Evolutionary conservation across 1,140 invertebrate species (phyloP), one percentile per base, ranked within the genome.

Genomic region (Hirudo medicinalis): DNA sequence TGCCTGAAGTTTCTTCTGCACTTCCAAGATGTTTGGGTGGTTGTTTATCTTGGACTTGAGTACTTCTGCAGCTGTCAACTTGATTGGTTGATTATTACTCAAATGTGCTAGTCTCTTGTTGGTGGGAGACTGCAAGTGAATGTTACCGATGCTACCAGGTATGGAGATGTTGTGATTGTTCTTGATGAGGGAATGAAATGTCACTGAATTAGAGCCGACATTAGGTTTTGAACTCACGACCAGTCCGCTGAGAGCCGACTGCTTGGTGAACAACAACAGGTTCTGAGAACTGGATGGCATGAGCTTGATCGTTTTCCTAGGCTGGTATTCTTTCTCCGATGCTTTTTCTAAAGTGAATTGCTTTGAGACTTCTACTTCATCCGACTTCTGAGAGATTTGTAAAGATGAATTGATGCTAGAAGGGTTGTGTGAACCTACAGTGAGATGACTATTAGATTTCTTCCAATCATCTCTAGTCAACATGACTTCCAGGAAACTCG

Each of bases 251-350:
- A 63, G 57, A 25, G 57, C 57, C 19, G 57, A 63, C 57, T 63
- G 22, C 15, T 32, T 63, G 29, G 57, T 63, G 57, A 25, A 63
- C 22, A 63, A 22, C 9, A 63, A 20, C 29, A 63, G 29, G 19
- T 63, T 63, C 57, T 63, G 57, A 22, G 57, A 63, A 22, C 22
- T 25, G 29, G 57, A 63, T 13, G 57, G 57, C 57, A 63, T 63
- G 22, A 63, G 57, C 29, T 63, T 63, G 22, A 63, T 63, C 20
- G 29, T 63, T 32, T 63, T 63, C 20, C 57, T 13, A 22, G 57
- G 57, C 29, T 63, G 43, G 43, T 49, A 49, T 49, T 49, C 43
- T 49, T 49, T 49, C 1, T 49, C 43, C 0, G 43, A 49, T 13
- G 13, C 13, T 17, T 13, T 5, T 8, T 49, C 43, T 13, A 49